Evolutionary conservation across 2,797 vertebrate genomes (phyloP).

Genomic region (Aphelocoma californica): DNA sequence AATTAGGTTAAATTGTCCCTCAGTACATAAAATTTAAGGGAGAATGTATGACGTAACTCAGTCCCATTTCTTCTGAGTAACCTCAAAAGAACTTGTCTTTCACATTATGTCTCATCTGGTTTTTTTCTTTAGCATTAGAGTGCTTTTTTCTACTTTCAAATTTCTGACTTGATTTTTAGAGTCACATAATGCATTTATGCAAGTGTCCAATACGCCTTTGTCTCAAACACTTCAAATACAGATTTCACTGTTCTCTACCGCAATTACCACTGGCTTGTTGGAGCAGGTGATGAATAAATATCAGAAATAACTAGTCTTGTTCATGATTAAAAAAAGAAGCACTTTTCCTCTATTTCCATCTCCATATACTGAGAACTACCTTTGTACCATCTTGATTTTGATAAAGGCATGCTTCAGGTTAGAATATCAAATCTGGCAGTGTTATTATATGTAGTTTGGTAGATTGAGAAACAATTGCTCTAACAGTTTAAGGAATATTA

Average conservation of each 20-base stretch:
- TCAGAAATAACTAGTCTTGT: not conserved
- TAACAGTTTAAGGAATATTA: not conserved
- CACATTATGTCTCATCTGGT: not conserved
- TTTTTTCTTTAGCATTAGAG: not conserved
- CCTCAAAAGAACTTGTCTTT: not conserved
- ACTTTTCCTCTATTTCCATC: not conserved
- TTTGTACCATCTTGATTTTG: not conserved
- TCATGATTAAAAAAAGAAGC: not conserved
- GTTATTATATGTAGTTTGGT: not conserved
- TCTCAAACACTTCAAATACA: not conserved
- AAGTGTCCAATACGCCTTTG: not conserved
- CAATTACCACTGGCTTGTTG: not conserved
- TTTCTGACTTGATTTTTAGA: not conserved
- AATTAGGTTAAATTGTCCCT: not conserved
- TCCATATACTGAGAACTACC: not conserved
- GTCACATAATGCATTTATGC: not conserved
- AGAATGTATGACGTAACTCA: not conserved
- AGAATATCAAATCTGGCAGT: not conserved
- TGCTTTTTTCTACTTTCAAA: not conserved
- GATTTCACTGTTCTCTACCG: not conserved
- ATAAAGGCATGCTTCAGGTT: not conserved
- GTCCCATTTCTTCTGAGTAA: not conserved
- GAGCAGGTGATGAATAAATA: not conserved
- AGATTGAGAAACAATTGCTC: not conserved
- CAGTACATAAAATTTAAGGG: not conserved